These are phyloP conservation scores for Scaptomyza parva DNA, from an alignment of 2,888 invertebrate genomes.

Conservation along the genomic window DNA sequence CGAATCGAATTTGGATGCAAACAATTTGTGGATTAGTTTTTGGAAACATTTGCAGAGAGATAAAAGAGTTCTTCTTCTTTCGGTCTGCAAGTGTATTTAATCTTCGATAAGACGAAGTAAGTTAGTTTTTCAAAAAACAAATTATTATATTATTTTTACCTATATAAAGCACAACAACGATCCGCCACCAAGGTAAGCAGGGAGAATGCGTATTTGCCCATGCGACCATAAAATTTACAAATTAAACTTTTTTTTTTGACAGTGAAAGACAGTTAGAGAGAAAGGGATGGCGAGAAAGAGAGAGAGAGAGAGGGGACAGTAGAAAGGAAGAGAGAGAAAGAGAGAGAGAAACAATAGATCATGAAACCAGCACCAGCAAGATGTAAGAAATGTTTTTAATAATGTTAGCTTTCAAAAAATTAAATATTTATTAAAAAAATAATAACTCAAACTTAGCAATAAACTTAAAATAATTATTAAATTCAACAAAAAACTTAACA, in stretches of 20 bases:
- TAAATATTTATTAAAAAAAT: neutral
- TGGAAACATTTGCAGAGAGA: constrained; percentile 1
- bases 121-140: neutral
- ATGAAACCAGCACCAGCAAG: constrained; percentile 50
- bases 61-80: neutral
- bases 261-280: constrained; percentile 29
- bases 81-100: neutral
- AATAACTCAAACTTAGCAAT: neutral
- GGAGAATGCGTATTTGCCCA: constrained; percentile 89
- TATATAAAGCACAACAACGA: constrained; percentile 89
- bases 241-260: constrained; percentile 68
- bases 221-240: constrained; percentile 89
- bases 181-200: constrained; percentile 90
- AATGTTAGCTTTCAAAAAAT: constrained; percentile 8
- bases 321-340: constrained; percentile 1
- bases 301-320: constrained; percentile 26
- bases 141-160: constrained; percentile 85
- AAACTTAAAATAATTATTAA: neutral
- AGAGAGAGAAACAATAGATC: constrained; percentile 10
- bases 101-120: constrained; percentile 1
- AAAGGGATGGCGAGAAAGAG: constrained; percentile 1
- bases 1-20: too few species aligned
- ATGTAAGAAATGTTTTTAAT: neutral
- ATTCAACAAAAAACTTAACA: neutral
- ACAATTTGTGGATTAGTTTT: neutral